Base-by-base conservation (phyloP, 2,888 invertebrate genomes). In the Zaprionus bogoriensis region DNA sequence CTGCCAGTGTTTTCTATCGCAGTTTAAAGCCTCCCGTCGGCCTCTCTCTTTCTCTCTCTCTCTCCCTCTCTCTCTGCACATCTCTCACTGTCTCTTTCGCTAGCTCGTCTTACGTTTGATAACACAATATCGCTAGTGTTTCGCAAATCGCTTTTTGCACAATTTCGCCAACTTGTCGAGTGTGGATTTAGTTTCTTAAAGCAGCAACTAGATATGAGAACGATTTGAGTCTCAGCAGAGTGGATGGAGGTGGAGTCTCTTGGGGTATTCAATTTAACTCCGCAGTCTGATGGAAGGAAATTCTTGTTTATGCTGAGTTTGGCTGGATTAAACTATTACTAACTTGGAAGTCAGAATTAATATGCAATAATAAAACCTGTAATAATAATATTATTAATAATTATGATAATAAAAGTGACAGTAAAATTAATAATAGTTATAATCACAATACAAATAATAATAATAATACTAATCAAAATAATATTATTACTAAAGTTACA, bases 1-100 rank as follows among this genome's bases (percentile, higher is more conserved):
- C 57, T 28, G 51, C 51, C 75, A 61, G 57, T 64, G 23, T 39
- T 45, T 50, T 41, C 30, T 6, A 19, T 2, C 12, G 41, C 45
- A 41, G 50, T 41, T 64, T 54, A 58, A 53, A 38, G 50, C 51
- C 32, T 38, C 10, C 4, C 12, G 5, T 22, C 3, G 6, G 14
- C 17, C 9, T 27, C 4, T 20, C 19, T 20, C 23, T n/a, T 7
- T 7, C 12, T 28, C 12, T 3, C 12, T 19, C 22, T 36, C 20
- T 47, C 4, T 4, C 12, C 6, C 4, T 20, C 25, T n/a, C 3
- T n/a, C 4, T 19, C 12, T 27, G 14, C 36, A 30, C n/a, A n/a
- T 3, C 12, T 19, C 22, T 36, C 20, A 41, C 4, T 4, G 9
- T 7, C 4, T 20, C 25, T n/a, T 3, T n/a, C 4, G 12, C 12